Percentiles rank a stretch among this genome's conserved stretches.
These are phyloP conservation scores for Aspiorhynchus laticeps DNA, from an alignment of 2,113 vertebrate genomes.

Conservation along the genomic window DNA sequence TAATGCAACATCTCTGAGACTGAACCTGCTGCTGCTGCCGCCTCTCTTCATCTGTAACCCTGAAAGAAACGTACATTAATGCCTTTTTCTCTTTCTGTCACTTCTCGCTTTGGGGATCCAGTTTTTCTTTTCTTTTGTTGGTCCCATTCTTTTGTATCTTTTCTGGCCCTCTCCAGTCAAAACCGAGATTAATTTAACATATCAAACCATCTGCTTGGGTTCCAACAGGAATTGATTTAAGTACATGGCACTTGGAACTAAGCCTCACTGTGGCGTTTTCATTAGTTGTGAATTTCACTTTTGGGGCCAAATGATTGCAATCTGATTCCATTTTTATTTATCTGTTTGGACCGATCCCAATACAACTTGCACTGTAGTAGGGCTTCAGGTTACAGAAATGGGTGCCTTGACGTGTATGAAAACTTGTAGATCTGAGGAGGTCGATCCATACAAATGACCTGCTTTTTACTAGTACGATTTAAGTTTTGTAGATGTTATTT, in stretches of 20 bases:
- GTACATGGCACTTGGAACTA: conserved; percentile 37
- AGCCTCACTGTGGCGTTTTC: conserved; percentile 4
- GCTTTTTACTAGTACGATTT: background rate
- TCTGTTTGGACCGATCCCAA: background rate
- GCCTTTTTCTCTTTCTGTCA: conserved; percentile 28
- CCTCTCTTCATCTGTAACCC: conserved; percentile 40
- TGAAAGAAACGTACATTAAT: conserved; percentile 44
- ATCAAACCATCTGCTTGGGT: conserved; percentile 24
- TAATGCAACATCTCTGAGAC: conserved; percentile 47
- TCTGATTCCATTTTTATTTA: conserved; percentile 35
- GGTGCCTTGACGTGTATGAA: background rate
- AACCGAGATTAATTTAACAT: conserved; percentile 52
- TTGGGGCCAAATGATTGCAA: background rate
- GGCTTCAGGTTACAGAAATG: background rate
- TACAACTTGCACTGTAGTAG: background rate
- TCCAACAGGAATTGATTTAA: conserved; percentile 52
- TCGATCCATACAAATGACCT: background rate
- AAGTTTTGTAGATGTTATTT: background rate
- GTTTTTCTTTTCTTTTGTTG: conserved; percentile 25
- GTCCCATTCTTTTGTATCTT: conserved; percentile 5
- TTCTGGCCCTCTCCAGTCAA: conserved; percentile 12
- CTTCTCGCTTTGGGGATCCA: conserved; percentile 25
- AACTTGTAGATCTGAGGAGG: background rate
- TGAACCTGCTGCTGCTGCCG: conserved; percentile 26
- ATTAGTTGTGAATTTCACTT: conserved; percentile 27